Base-by-base conservation (phyloP, 1,140 invertebrate genomes). In the Acyrthosiphon pisum region DNA sequence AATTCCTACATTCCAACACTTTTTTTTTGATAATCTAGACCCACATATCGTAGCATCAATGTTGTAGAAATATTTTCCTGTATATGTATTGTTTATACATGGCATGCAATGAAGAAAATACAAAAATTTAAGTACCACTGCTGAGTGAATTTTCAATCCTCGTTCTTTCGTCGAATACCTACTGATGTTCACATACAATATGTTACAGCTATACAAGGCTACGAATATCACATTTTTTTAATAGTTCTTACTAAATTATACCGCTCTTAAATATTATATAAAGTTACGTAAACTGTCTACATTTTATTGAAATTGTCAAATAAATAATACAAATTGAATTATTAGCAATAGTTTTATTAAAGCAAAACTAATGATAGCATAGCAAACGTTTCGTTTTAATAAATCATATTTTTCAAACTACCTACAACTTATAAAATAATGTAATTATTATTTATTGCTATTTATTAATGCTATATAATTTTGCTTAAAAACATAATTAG, bases 1-100 rank as follows among this genome's bases (percentile, higher is more conserved):
- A 11, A 56, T 53, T 89, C 48, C 48, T 89, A 56, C 88, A 89
- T 89, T 89, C 88, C 88, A 56, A 41, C 48, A 41, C 35, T n/a
- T 89, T 37, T 86, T 89, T 89, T 89, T 20, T 41, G 35, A n/a
- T 89, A 35, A 35, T 48, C 87, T 35, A 53, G 9, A 14, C n/a
- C 44, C n/a, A 11, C 48, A 56, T 50, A 53, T 89, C 9, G 35
- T 37, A 14, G 11, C 9, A 35, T 53, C 46, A 87, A 30, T 87
- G 84, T 35, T 48, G 30, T 87, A 48, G 41, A 86, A 46, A 86
- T 87, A 48, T 87, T 87, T 48, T n/a, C 23, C 1, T 30, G 30
- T 30, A 46, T 22, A 87, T 46, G 26, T 44, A 37, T 37, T 14
- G 60, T 14, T 14, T n/a, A 81, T 83, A 23, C 4, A 35, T 35